Percentiles rank a stretch among this genome's conserved stretches.
Conservation (phyloP, 2,888 invertebrate species). For the Kuschelorhynchus macadamiae region DNA sequence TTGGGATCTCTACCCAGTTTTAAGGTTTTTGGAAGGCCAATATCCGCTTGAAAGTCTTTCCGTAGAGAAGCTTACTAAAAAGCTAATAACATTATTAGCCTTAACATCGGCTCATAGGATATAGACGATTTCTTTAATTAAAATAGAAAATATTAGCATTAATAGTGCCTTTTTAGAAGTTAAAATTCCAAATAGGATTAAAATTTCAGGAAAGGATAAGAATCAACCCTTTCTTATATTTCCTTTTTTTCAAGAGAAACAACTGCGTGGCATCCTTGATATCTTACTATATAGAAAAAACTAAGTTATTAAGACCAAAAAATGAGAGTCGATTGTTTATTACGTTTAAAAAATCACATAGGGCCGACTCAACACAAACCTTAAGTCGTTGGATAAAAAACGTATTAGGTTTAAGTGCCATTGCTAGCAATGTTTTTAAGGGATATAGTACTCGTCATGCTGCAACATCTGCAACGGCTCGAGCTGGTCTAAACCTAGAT, state of each 20-base stretch:
- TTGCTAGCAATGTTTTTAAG: constrained; percentile 10
- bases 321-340: constrained; percentile 15
- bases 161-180: constrained; percentile 16
- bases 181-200: constrained; percentile 40
- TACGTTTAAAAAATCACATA: background rate
- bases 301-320: constrained; percentile 4
- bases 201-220: constrained; percentile 32
- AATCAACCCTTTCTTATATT: constrained; percentile 26
- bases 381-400: background rate
- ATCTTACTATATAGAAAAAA: constrained; percentile 18
- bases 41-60: constrained; percentile 22
- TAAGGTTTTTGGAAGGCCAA: constrained; percentile 25
- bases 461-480: background rate
- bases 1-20: constrained; percentile 37
- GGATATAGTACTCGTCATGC: constrained; percentile 33
- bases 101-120: constrained; percentile 18
- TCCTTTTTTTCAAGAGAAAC: constrained; percentile 19
- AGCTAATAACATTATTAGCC: constrained; percentile 34
- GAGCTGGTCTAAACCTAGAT: constrained; percentile 12
- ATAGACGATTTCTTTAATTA: constrained; percentile 37
- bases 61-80: constrained; percentile 28
- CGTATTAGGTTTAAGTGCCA: constrained; percentile 12
- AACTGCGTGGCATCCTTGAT: constrained; percentile 18
- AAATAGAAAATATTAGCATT: constrained; percentile 24
- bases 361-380: background rate